phyloP scores from a whole-genome alignment of 2,113 vertebrate genomes.

The human (Homo sapiens) region DNA sequence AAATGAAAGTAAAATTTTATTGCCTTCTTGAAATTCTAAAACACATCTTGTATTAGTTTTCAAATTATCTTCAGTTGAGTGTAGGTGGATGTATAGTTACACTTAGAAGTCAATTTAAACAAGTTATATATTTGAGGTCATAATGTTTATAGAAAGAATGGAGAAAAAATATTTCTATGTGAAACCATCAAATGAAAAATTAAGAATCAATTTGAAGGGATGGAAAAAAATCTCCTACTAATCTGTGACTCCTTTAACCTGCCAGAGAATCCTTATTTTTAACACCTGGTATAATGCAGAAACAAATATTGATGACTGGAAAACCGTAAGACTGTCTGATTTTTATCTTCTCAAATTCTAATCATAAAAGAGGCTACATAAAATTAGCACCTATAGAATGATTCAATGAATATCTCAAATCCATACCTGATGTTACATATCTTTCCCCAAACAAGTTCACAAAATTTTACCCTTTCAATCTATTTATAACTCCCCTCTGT shows the following conservation, averaged over 20 bases:
- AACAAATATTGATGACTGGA: background rate
- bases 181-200: conserved; percentile 27
- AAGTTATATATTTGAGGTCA: background rate
- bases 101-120: conserved; percentile 7
- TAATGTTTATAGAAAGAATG: background rate
- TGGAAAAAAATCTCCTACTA: background rate
- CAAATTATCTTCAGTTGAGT: background rate
- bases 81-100: background rate
- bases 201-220: background rate
- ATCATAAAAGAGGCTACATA: background rate
- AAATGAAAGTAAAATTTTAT: conserved; percentile 40
- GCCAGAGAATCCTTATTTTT: conserved; percentile 13
- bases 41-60: background rate
- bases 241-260: background rate
- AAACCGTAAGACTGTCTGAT: background rate
- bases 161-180: background rate
- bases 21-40: conserved; percentile 34
- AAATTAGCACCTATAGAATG: background rate
- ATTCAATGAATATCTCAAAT: background rate
- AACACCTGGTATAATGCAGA: background rate
- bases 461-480: background rate
- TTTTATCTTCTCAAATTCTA: conserved; percentile 1
- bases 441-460: background rate
- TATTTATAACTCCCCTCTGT: background rate
- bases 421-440: background rate